Evolutionary conservation across 2,888 invertebrate genomes (phyloP).

Genomic region (Muscina levida): DNA sequence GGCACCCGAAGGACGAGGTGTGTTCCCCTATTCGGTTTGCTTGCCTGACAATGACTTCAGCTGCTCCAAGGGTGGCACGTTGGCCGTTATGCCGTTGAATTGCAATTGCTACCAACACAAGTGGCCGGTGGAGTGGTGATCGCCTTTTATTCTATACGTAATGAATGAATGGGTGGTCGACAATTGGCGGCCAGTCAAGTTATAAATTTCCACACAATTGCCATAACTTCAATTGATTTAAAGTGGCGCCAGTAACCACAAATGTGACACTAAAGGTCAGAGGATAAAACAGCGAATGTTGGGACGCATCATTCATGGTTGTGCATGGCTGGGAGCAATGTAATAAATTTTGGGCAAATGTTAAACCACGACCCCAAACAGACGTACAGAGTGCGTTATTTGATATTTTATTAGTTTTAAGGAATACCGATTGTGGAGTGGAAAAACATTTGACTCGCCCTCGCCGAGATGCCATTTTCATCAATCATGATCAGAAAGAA

Average conservation of each 20-base stretch:
- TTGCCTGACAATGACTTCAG: slow-evolving; percentile 56
- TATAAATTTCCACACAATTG: slow-evolving; percentile 76
- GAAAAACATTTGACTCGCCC: slow-evolving; percentile 34
- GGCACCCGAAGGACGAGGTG: background rate
- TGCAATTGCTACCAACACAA: slow-evolving; percentile 3
- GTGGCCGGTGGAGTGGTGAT: slow-evolving; percentile 46
- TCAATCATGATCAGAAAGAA: slow-evolving; percentile 55
- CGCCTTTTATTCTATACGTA: slow-evolving; percentile 62
- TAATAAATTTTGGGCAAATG: slow-evolving; percentile 33
- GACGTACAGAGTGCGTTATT: background rate
- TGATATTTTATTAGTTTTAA: slow-evolving; percentile 46
- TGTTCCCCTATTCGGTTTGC: background rate
- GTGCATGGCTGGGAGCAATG: slow-evolving; percentile 33
- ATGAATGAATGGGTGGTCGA: slow-evolving; percentile 68
- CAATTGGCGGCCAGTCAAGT: slow-evolving; percentile 64
- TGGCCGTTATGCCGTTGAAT: slow-evolving; percentile 20
- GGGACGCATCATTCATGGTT: slow-evolving; percentile 59
- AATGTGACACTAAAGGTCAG: slow-evolving; percentile 65
- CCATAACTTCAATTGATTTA: slow-evolving; percentile 77
- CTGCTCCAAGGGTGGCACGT: slow-evolving; percentile 55
- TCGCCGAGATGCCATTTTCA: slow-evolving; percentile 42
- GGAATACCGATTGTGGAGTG: slow-evolving; percentile 29
- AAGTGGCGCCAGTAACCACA: slow-evolving; percentile 74
- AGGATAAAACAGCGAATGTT: slow-evolving; percentile 21
- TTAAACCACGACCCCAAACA: slow-evolving; percentile 28